Evolutionary conservation across 2,797 vertebrate genomes (phyloP), one percentile per base, ranked within the genome.

Genomic region (Diceros bicornis): DNA sequence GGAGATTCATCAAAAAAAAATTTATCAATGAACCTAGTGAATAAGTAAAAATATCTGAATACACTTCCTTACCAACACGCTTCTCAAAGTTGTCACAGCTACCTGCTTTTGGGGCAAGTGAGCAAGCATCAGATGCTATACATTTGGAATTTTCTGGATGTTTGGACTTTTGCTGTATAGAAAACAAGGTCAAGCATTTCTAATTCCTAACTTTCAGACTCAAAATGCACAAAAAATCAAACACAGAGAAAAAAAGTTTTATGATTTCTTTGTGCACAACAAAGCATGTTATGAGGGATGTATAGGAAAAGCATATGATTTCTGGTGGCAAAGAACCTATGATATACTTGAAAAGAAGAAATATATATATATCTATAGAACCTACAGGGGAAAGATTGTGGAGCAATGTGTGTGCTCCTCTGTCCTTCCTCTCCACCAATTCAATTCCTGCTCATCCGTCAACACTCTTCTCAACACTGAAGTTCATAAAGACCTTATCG

Each of bases 131-230:
- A 88, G 69, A 44, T 62, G 6, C 37, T 83, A 2, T 32, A 37
- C 18, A 52, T 41, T 0, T 79, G 21, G 64, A 47, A 71, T 89
- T 92, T 89, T 75, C 78, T 72, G 5, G 47, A 32, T 21, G 55
- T 94, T 71, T n/a, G 20, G 11, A 59, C 2, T 50, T 90, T 68
- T 16, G 14, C 17, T 34, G 27, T 29, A 7, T 20, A 66, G 41
- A 89, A 77, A 82, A 77, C 3, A 6, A 29, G 7, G 11, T 77
- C 17, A 85, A 77, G 37, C 25, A 17, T 92, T 92, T 94, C 32
- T 82, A 69, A 69, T 71, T 64, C 27, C 23, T 91, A 74, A 86
- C 44, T 74, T 59, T 94, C 11, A 44, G 44, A 75, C n/a, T 89
- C n/a, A 85, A 81, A 75, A 27, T 62, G 32, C 27, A 79, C 6